Conservation (phyloP, 2,888 invertebrate genomes). For the Halictus ligatus region DNA sequence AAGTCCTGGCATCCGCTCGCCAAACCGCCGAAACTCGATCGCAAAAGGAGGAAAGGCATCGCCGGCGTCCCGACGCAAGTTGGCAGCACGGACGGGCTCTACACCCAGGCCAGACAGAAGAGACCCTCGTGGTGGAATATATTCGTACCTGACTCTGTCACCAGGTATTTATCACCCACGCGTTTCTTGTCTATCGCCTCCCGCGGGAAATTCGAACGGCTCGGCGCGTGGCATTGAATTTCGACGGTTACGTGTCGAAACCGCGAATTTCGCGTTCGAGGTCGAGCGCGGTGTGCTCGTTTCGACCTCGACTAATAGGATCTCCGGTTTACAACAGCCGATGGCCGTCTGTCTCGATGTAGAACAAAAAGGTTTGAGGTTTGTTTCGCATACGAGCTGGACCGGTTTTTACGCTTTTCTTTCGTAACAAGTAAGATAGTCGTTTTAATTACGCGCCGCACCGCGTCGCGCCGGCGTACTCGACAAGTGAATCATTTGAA, state of each 20-base stretch:
- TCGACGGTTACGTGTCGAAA: too few species aligned
- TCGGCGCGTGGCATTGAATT: neutral
- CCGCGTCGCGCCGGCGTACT: too few species aligned
- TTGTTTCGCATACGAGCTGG: slow-evolving; percentile 13
- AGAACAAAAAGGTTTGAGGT: neutral
- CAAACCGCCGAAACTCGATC: slow-evolving; percentile 79
- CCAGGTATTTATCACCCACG: slow-evolving; percentile 74
- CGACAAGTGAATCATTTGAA: neutral
- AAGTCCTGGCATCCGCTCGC: slow-evolving; percentile 87
- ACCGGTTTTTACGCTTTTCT: slow-evolving; percentile 30
- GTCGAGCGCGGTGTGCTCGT: neutral
- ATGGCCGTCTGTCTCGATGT: neutral
- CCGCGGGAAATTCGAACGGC: neutral
- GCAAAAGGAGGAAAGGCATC: slow-evolving; percentile 86
- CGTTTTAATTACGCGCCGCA: slow-evolving; percentile 18
- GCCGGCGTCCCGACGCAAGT: slow-evolving; percentile 82
- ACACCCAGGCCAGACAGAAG: slow-evolving; percentile 87
- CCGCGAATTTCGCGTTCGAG: slow-evolving; percentile 9
- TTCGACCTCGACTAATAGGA: neutral
- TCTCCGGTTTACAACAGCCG: neutral
- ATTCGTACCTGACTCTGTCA: slow-evolving; percentile 89
- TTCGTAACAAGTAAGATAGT: slow-evolving; percentile 10
- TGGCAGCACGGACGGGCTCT: slow-evolving; percentile 83
- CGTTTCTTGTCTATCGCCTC: neutral
- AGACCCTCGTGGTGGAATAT: slow-evolving; percentile 96